Evolutionary conservation across 1,140 invertebrate species (phyloP), one percentile per base, ranked within the genome.

Genomic region (Drosophila micromelanica): DNA sequence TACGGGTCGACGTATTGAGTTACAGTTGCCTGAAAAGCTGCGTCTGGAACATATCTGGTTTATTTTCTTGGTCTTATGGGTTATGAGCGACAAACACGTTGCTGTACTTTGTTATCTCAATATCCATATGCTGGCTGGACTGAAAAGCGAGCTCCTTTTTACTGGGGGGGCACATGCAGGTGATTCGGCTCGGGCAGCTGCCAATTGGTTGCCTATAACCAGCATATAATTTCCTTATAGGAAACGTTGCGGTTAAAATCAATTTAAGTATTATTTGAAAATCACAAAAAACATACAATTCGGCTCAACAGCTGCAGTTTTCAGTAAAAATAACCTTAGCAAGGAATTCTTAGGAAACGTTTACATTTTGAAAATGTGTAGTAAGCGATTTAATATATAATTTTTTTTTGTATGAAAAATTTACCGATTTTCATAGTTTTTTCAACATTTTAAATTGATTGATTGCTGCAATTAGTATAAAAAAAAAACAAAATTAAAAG

Each of bases 1-100:
- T 37, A 35, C 38, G 38, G 38, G n/a, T 40, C 38, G 38, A 13
- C 69, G 35, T 73, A 78, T 87, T 73, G 49, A 52, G 59, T 87
- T 87, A 77, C 84, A 84, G 49, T 45, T 69, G 67, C 46, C 46
- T 63, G 64, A 75, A 59, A 71, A 56, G 56, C 57, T 73, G 51
- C 38, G 46, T 52, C 35, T 73, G 43, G 38, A 54, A 37, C 6
- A n/a, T 48, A 32, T 40, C n/a, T 61, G 68, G 35, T 17, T 27
- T 27, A 27, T 27, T 49, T 40, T 40, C 32, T 45, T 30, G 27
- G 27, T 27, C n/a, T 27, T 27, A 27, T 35, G 20, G 20, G n/a
- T 20, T 42, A 48, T 23, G 5, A 67, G 35, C 52, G 32, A 17
- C 13, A 30, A 57, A 67, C n/a, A 35, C 37, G 46, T 23, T 60